Evolutionary conservation across 2,113 vertebrate species (phyloP), one percentile per base, ranked within the genome.

Genomic region (Melanerpes aurifrons): DNA sequence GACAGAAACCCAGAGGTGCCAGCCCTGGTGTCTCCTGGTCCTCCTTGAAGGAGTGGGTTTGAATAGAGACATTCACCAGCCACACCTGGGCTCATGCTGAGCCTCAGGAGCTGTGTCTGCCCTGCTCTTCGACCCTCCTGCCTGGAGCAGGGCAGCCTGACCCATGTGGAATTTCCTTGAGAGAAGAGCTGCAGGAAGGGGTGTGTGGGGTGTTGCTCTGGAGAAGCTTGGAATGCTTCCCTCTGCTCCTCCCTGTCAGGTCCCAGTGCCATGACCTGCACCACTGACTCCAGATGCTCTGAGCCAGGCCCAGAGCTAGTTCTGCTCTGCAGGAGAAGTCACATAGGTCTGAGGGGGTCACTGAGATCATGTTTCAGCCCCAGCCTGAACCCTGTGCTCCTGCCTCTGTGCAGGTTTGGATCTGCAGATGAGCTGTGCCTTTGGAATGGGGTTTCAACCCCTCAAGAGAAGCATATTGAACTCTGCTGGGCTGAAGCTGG

Each of bases 131-230:
- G 77, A 75, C 54, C 73, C 14, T 25, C 4, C 28, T 2, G 2
- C 11, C 43, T 25, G 45, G 67, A 61, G 59, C 71, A 54, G 57
- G 56, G 50, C 72, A 79, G 54, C 67, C 74, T 7, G 14, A 58
- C 85, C 35, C 0, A 0, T 0, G 29, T 6, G 9, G 53, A 31
- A 81, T 64, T 93, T 50, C 69, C 88, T 73, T 0, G 0, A 21
- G 68, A 66, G 12, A 45, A 29, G 26, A 7, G 4, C 54, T 48
- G 50, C 63, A 73, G 86, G 80, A 87, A 74, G 69, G 67, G 80
- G 20, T 50, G 73, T 2, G 12, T 16, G 24, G 40, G 12, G 3
- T 8, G 6, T 7, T 1, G 0, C 15, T 31, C 53, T 3, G 4
- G 12, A 63, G 67, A 64, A 25, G 19, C 28, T 79, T 58, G 61